These are phyloP conservation scores for Vannuccia rotundouncinata DNA, from an alignment of 2,888 invertebrate species.

Conservation along the genomic window DNA sequence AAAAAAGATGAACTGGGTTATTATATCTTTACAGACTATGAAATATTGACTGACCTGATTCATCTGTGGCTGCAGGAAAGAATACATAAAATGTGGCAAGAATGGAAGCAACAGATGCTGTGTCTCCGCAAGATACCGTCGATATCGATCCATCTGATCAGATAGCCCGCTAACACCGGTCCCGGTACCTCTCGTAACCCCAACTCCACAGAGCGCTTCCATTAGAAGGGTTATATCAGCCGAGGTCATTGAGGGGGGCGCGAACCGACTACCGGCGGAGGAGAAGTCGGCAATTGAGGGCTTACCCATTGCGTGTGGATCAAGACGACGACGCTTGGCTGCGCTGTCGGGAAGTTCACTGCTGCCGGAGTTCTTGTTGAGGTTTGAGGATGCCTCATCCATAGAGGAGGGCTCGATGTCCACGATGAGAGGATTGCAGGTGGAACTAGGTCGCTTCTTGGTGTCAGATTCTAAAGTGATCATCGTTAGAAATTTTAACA, in stretches of 20 bases:
- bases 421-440: neutral
- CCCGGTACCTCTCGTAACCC: neutral
- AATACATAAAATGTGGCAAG: conserved; percentile 6
- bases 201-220: neutral
- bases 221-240: neutral
- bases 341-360: neutral
- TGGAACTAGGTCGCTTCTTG: neutral
- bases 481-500: too few relatives aligned
- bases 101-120: neutral
- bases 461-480: too few relatives aligned
- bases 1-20: too few relatives aligned
- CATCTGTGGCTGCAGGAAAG: neutral
- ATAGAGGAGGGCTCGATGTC: conserved; percentile 6
- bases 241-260: neutral
- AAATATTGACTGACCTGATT: neutral
- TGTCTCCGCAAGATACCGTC: neutral
- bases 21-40: too few relatives aligned
- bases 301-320: neutral
- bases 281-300: neutral
- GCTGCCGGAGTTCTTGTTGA: neutral
- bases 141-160: conserved; percentile 8
- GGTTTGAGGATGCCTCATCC: neutral
- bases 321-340: neutral
- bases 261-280: neutral
- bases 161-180: neutral